phyloP scores from a whole-genome alignment of 1,140 invertebrate species.

The Drosophila paulistorum region DNA sequence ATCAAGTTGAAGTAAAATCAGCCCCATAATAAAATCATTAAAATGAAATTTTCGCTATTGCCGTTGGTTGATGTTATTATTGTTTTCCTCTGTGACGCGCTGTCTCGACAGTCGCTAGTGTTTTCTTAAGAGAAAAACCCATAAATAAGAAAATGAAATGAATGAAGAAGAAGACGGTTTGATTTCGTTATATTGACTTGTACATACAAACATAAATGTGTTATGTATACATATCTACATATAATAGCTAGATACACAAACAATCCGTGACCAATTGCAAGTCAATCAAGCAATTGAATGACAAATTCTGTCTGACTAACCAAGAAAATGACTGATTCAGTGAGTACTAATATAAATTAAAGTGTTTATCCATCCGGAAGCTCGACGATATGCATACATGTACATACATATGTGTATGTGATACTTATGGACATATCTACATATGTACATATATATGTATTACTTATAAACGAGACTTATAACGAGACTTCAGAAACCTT shows the following conservation, averaged over 20 bases:
- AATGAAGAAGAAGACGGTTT: background rate
- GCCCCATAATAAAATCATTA: constrained; percentile 62
- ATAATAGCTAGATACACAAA: constrained; percentile 2
- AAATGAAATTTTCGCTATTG: constrained; percentile 49
- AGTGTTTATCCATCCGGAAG: constrained; percentile 1
- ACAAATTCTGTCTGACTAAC: constrained; percentile 13
- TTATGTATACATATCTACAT: background rate
- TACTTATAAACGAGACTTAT: no score
- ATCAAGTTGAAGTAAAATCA: constrained; percentile 28
- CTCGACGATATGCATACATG: background rate
- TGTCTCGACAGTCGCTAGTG: background rate
- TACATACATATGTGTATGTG: no score
- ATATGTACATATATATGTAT: no score
- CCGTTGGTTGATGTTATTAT: constrained; percentile 32
- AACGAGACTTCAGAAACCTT: no score
- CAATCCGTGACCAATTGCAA: constrained; percentile 39
- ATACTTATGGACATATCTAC: no score
- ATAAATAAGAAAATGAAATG: background rate
- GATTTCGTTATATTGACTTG: background rate
- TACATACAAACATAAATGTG: background rate
- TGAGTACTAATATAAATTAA: background rate
- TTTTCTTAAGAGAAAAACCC: background rate
- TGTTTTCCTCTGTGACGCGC: constrained; percentile 5
- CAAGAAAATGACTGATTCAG: constrained; percentile 2
- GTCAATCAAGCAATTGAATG: constrained; percentile 44